Evolutionary conservation across 1,140 invertebrate species (phyloP), one percentile per base, ranked within the genome.

Genomic region (Drosophila setifemur): DNA sequence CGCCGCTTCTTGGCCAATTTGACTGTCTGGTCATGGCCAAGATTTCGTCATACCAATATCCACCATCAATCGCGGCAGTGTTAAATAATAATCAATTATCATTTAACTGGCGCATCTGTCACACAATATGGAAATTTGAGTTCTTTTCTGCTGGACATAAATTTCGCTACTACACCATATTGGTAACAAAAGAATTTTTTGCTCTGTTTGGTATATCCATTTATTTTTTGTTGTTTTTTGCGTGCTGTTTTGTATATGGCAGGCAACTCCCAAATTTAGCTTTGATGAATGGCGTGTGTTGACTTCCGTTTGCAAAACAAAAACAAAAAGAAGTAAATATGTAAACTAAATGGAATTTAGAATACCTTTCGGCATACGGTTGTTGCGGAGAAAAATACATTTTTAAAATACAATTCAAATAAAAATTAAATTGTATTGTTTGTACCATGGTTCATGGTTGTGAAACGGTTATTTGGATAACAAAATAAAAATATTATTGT

Each of bases 141-240:
- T 40, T 63, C 42, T 63, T 14, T 45, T 53, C 28, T n/a, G 48
- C 48, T 37, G 50, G 47, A 54, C 77, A 69, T 74, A 40, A 72
- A 74, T 79, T 79, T 79, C 64, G 69, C 75, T 79, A 72, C 69
- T 70, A 61, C 47, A 55, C 70, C 76, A 71, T 79, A 79, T 79
- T 53, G 42, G 75, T 79, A 61, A 79, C 69, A 69, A 69, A 73
- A 44, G 63, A 73, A 78, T 73, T 67, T 73, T 67, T 31, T 25
- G 58, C 66, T 75, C 23, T 25, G 49, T 55, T 60, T 25, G 19
- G 55, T 18, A 16, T 29, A 31, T 52, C 40, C 40, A 8, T 39
- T 26, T 16, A 16, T 26, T 39, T 11, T 50, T 28, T 37, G 12
- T 23, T 29, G 37, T 50, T 66, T 35, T 33, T 25, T 31, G 29